Percentiles rank a stretch among this genome's conserved stretches.
phyloP scores from a whole-genome alignment of 2,113 vertebrate species.

The Vidua chalybeata region DNA sequence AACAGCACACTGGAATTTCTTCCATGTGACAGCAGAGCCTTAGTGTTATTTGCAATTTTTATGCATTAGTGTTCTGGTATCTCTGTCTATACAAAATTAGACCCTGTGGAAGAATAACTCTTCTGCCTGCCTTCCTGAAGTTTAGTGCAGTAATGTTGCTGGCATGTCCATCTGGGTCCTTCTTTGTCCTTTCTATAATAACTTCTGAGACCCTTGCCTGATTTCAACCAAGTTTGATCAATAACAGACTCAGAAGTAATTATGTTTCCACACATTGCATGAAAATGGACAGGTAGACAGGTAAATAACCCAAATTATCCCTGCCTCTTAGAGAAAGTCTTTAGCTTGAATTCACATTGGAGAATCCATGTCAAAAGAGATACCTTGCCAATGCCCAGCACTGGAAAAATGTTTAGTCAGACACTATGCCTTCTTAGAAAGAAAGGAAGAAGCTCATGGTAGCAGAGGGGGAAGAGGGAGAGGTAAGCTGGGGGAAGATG shows the following conservation, averaged over 20 bases:
- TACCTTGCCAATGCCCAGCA: background rate
- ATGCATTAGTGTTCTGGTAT: background rate
- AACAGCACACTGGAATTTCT: background rate
- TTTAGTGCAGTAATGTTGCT: background rate
- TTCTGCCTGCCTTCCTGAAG: slow-evolving; percentile 9
- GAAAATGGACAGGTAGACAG: background rate
- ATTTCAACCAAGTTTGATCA: background rate
- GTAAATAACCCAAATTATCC: background rate
- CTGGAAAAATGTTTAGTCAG: background rate
- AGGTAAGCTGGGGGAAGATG: background rate
- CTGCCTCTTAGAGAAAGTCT: background rate
- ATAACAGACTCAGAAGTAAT: background rate
- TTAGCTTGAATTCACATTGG: background rate
- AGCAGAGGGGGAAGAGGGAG: background rate
- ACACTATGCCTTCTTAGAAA: background rate
- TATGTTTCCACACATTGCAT: background rate
- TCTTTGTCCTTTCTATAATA: background rate
- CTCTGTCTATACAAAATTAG: background rate
- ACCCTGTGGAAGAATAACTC: background rate
- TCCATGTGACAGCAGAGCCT: background rate
- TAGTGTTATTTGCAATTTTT: background rate
- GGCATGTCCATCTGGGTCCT: background rate
- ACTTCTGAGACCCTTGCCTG: background rate
- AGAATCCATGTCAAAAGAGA: background rate
- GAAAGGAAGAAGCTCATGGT: background rate